A percentile compares a stretch with the other conserved stretches of the same genome.
phyloP scores from a whole-genome alignment of 2,113 vertebrate species.

The Triplophysa siluroides region DNA sequence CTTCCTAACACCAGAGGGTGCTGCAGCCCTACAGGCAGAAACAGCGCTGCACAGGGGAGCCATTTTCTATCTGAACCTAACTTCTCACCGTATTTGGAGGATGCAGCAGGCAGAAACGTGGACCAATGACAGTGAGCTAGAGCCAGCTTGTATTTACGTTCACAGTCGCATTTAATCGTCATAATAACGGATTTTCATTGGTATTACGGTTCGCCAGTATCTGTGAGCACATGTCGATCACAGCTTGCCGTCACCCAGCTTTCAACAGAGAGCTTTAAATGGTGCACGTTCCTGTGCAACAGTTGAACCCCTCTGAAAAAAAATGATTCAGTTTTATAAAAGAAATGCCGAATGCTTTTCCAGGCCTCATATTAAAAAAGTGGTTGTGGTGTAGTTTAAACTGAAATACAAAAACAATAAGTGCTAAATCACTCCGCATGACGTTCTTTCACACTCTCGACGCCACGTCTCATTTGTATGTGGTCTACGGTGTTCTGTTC shows the following conservation, averaged over 20 bases:
- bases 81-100: slow-evolving; percentile 54
- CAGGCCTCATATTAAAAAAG: not conserved
- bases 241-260: slow-evolving; percentile 49
- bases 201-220: slow-evolving; percentile 51
- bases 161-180: slow-evolving; percentile 58
- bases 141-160: slow-evolving; percentile 63
- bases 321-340: slow-evolving; percentile 1
- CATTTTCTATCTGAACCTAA: slow-evolving; percentile 61
- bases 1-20: slow-evolving; percentile 66
- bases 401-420: not conserved
- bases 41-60: slow-evolving; percentile 54
- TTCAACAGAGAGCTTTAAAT: slow-evolving; percentile 45
- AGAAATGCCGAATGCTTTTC: not conserved
- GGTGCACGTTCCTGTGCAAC: not conserved
- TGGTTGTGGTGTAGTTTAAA: slow-evolving; percentile 16
- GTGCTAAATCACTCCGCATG: slow-evolving; percentile 18
- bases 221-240: slow-evolving; percentile 46
- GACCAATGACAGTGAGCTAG: slow-evolving; percentile 54
- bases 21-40: slow-evolving; percentile 52
- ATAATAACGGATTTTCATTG: slow-evolving; percentile 60
- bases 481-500: slow-evolving; percentile 32
- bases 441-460: slow-evolving; percentile 31
- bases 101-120: slow-evolving; percentile 33
- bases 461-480: slow-evolving; percentile 41
- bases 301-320: slow-evolving; percentile 19